Evolutionary conservation across 2,888 invertebrate genomes (phyloP), one percentile per base, ranked within the genome.

Genomic region (Nesidiocoris tenuis): DNA sequence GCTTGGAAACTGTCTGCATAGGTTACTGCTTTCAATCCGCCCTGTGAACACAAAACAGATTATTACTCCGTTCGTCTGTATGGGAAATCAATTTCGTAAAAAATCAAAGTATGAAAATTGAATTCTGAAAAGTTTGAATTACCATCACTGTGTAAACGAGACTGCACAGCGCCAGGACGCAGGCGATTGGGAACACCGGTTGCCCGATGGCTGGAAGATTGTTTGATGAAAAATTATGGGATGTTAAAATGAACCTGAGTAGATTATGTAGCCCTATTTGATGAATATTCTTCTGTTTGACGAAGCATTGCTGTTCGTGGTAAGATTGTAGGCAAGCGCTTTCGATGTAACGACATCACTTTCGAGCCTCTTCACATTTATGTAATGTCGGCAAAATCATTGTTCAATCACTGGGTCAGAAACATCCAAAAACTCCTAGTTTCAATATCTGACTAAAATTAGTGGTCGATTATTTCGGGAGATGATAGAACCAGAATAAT

Each of bases 1-100:
- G 71, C 71, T 25, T 71, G 71, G 17, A 71, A 21, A n/a, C 71
- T 61, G 24, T 71, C 71, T 9, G 71, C 71, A 21, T 39, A 61
- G 3, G 71, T 61, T 21, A 61, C 71, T 0, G 71, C 71, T 61
- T 61, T 71, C 17, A 71, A 21, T 16, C 71, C 71, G 24, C 61
- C 71, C 71, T 71, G 24, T 7, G 23, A 39, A 2, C 22, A 5
- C 1, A 25, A 65, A 19, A 56, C 56, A 56, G 56, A 56, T 56
- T 1, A 2, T n/a, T 17, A 17, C 56, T 56, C 56, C n/a, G 56
- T 56, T 2, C n/a, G 56, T 1, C 56, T 1, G n/a, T 56, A 56
- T 2, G 2, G 56, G 18, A 18, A n/a, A n/a, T n/a, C n/a, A n/a
- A n/a, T n/a, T n/a, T n/a, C n/a, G n/a, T n/a, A n/a, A n/a, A n/a